Evolutionary conservation across 1,140 invertebrate species (phyloP), one percentile per base, ranked within the genome.

Genomic region (Lepidotrigona ventralis): DNA sequence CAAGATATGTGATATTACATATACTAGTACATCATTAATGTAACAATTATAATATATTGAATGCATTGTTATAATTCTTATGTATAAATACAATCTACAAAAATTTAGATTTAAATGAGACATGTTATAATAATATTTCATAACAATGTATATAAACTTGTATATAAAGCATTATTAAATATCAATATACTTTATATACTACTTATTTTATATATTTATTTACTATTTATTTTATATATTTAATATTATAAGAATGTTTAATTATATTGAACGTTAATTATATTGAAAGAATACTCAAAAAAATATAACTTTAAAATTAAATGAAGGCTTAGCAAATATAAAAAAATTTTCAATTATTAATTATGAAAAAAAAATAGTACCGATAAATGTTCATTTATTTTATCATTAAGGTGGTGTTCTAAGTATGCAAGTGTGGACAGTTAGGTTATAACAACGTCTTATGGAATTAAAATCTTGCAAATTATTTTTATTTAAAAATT

Each of bases 381-480:
- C n/a, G 53, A 60, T 79, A 71, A 71, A 46, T 46, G 8, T 79
- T 17, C 39, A 56, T 54, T 29, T 26, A 63, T 39, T 23, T 51
- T 63, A 15, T 29, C 2, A 60, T 6, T 15, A n/a, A 63, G 46
- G 6, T 54, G 19, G 3, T 6, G 21, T 19, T 39, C 17, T 39
- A 21, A 3, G 19, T 17, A 3, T 26, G 3, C 6, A 33, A 12
- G 17, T 53, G 46, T 23, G 29, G 6, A 69, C 9, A 39, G 2
- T 29, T 81, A 68, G n/a, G 53, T 60, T 79, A 83, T 15, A 77
- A 86, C 23, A 51, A 81, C 15, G 66, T 39, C 8, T 53, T 46
- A 46, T 68, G 17, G 11, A 3, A 29, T 23, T 14, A 53, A 77
- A 82, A 69, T 54, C 74, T 39, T n/a, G 12, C n/a, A 33, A 39